A percentile compares a stretch with the other conserved stretches of the same genome.
Conservation (phyloP, 2,113 vertebrate genomes). For the Danio rerio region GRCz12tu NC_133184.1:10699501-10700000, state of each 20-base stretch:
- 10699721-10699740: conserved; percentile 42
- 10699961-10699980: conserved; percentile 36
- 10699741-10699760: conserved; percentile 48
- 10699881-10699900: conserved; percentile 56
- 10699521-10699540: not conserved
- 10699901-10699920: conserved; percentile 3
- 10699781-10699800: conserved; percentile 53
- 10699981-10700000: conserved; percentile 51
- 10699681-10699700: conserved; percentile 33
- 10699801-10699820: conserved; percentile 49
- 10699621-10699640: not conserved
- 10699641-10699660: not conserved
- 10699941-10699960: conserved; percentile 21
- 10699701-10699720: conserved; percentile 44
- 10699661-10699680: conserved; percentile 37
- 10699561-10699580: not conserved
- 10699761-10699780: conserved; percentile 46
- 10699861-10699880: conserved; percentile 55
- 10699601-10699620: not conserved
- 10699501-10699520: not conserved
- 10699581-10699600: not conserved
- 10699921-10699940: conserved; percentile 2
- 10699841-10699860: conserved; percentile 36
- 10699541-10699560: conserved; percentile 16
- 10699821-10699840: conserved; percentile 45